These are phyloP conservation scores for Tichodroma muraria DNA, from an alignment of 2,113 vertebrate species.

Conservation along the genomic window DNA sequence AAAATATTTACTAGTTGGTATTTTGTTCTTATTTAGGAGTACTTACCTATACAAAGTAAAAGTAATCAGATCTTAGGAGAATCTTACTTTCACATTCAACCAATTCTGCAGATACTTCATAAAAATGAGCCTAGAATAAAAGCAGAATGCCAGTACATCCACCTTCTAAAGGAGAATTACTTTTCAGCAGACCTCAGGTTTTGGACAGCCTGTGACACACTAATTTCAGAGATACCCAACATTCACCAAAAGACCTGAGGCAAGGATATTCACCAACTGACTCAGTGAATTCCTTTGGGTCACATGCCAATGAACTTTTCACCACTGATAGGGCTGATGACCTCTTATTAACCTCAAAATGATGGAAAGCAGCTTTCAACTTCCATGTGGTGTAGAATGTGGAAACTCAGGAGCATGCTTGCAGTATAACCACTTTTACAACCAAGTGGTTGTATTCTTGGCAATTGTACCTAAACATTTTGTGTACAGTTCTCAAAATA, in stretches of 20 bases:
- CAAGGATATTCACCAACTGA: not conserved
- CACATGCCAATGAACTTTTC: not conserved
- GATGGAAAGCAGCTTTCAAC: not conserved
- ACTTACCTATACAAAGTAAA: not conserved
- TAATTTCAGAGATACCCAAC: not conserved
- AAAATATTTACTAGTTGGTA: not conserved
- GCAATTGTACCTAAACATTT: constrained; percentile 46
- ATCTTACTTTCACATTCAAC: not conserved
- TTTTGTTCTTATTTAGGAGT: not conserved
- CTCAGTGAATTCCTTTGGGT: not conserved
- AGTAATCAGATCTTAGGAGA: not conserved
- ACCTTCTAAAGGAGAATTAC: not conserved
- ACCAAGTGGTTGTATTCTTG: not conserved
- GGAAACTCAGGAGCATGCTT: not conserved
- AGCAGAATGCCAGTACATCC: not conserved
- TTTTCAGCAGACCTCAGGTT: not conserved
- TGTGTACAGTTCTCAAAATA: constrained; percentile 38
- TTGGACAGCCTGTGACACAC: not conserved
- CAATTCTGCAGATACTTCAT: not conserved
- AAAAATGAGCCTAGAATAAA: not conserved
- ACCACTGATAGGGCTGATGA: not conserved
- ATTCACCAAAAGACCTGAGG: not conserved
- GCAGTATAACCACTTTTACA: not conserved
- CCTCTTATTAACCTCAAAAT: not conserved
- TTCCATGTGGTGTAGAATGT: not conserved